A percentile compares a stretch with the other conserved stretches of the same genome.
Evolutionary conservation across 2,113 vertebrate species (phyloP).

Genomic region (Cariama cristata): DNA sequence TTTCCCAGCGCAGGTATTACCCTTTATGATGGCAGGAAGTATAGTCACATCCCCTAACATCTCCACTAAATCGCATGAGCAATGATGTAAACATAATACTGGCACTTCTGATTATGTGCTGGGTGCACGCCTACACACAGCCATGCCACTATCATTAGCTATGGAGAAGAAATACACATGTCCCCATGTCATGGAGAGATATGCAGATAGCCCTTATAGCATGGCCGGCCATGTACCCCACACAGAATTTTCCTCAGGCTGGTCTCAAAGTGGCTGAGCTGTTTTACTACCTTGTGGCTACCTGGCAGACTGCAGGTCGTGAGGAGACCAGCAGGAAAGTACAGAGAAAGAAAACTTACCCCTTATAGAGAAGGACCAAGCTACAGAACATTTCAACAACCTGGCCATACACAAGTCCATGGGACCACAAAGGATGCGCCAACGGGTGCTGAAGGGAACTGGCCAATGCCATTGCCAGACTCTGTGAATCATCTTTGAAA

Average conservation of each 20-base stretch:
- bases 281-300: not conserved
- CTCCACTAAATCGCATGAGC: not conserved
- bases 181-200: not conserved
- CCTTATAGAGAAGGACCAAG: not conserved
- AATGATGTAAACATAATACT: not conserved
- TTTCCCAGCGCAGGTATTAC: not conserved
- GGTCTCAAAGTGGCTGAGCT: not conserved
- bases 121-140: not conserved
- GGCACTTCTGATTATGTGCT: not conserved
- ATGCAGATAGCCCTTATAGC: not conserved
- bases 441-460: not conserved
- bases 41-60: not conserved
- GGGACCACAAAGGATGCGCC: not conserved
- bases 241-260: not conserved
- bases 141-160: no score
- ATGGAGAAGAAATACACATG: rapidly evolving
- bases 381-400: not conserved
- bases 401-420: not conserved
- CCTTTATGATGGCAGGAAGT: not conserved
- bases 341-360: not conserved
- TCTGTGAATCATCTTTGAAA: not conserved
- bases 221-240: not conserved
- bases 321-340: not conserved
- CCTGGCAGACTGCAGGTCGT: not conserved
- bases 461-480: not conserved